phyloP scores from a whole-genome alignment of 2,888 invertebrate species.

The Lacanobia oleracea region DNA sequence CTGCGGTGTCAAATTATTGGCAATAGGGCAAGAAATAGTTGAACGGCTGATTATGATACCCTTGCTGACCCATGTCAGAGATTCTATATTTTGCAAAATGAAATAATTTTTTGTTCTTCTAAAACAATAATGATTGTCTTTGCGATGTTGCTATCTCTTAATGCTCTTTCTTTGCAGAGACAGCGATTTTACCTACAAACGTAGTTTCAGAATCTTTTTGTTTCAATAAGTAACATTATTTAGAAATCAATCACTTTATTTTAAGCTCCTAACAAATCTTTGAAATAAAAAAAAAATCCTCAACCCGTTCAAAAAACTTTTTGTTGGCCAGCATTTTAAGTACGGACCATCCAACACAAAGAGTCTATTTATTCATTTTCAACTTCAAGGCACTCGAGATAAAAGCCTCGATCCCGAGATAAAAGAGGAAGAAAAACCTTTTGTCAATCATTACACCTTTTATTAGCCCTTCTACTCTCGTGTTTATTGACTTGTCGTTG shows the following conservation, averaged over 20 bases:
- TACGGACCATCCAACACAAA: slow-evolving; percentile 3
- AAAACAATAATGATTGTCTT: no score
- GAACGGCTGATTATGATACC: no score
- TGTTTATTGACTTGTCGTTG: slow-evolving; percentile 57
- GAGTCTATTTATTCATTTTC: slow-evolving; percentile 45
- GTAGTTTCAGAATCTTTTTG: no score
- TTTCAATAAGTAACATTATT: no score
- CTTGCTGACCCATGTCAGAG: no score
- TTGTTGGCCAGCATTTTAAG: slow-evolving; percentile 19
- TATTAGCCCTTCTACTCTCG: slow-evolving; percentile 44
- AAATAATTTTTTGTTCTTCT: no score
- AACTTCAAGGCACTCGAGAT: slow-evolving; percentile 40
- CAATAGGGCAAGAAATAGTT: no score
- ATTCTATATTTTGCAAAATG: no score
- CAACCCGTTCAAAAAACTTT: slow-evolving; percentile 2
- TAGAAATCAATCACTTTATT: slow-evolving; percentile 1
- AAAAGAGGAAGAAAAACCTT: slow-evolving; percentile 58
- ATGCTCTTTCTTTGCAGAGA: no score
- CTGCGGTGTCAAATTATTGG: no score
- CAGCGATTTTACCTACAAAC: no score
- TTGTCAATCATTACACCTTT: slow-evolving; percentile 63
- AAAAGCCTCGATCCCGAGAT: slow-evolving; percentile 52
- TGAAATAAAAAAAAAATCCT: neutral
- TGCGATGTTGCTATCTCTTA: no score
- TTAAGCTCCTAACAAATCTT: neutral